Conservation (phyloP, 1,140 invertebrate genomes). For the Leptestheria dahalacensis region DNA sequence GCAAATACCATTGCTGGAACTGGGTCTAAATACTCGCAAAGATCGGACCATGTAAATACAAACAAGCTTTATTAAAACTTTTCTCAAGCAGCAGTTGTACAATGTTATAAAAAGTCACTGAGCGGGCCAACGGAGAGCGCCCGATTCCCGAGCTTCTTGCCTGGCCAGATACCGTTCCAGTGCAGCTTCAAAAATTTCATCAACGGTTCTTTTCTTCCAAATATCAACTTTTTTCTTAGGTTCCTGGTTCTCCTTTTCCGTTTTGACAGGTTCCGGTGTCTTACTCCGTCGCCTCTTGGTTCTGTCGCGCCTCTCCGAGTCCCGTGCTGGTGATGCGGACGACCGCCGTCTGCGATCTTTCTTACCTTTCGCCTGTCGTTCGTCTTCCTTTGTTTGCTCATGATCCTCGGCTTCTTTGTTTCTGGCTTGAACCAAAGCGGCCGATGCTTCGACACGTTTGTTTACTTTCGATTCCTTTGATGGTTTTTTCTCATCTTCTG, state of each 20-base stretch:
- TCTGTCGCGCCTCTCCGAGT: slow-evolving; percentile 19
- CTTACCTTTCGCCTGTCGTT: slow-evolving; percentile 5
- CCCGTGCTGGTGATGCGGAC: slow-evolving; percentile 3
- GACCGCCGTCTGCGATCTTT: background rate
- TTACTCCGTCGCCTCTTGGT: slow-evolving; percentile 10
- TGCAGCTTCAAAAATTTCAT: slow-evolving; percentile 60
- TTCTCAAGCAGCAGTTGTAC: too few relatives aligned
- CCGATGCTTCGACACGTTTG: background rate
- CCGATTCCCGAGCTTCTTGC: slow-evolving; percentile 37
- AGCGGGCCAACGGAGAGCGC: background rate
- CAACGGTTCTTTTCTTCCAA: slow-evolving; percentile 72
- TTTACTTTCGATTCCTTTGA: background rate
- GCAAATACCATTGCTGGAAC: too few relatives aligned
- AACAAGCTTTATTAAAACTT: too few relatives aligned
- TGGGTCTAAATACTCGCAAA: too few relatives aligned
- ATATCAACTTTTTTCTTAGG: slow-evolving; percentile 42
- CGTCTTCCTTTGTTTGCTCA: too few relatives aligned
- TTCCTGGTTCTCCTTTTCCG: slow-evolving; percentile 16
- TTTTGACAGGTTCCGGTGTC: slow-evolving; percentile 2
- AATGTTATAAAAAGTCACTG: too few relatives aligned
- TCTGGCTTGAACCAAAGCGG: background rate
- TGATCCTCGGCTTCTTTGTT: slow-evolving; percentile 16
- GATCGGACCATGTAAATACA: too few relatives aligned
- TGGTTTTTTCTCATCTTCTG: background rate
- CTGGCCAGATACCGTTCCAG: slow-evolving; percentile 60